A percentile compares a stretch with the other conserved stretches of the same genome.
Evolutionary conservation across 2,888 invertebrate genomes (phyloP).

Genomic region (Tetragonula carbonaria): DNA sequence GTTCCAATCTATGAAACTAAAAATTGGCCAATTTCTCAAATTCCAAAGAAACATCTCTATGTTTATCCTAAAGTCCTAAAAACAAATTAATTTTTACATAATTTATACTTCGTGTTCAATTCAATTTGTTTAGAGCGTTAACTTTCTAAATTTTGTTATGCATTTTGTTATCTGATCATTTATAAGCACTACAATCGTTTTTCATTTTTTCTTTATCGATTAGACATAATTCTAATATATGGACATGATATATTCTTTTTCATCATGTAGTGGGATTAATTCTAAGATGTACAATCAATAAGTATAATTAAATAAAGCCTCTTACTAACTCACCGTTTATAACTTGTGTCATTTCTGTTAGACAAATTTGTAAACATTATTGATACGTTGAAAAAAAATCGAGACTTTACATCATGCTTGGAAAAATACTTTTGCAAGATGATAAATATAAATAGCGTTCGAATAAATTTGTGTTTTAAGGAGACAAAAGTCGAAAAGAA

Average conservation of each 20-base stretch:
- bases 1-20: slow-evolving; percentile 85
- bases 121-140: background rate
- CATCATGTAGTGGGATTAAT: background rate
- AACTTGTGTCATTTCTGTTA: background rate
- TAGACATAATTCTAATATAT: background rate
- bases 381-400: too few species aligned
- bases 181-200: too few species aligned
- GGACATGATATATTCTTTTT: background rate
- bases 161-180: background rate
- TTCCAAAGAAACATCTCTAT: slow-evolving; percentile 77
- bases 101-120: background rate
- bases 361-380: background rate
- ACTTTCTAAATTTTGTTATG: background rate
- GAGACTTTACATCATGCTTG: too few species aligned
- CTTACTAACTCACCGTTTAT: background rate
- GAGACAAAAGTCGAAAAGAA: too few species aligned
- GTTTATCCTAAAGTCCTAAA: background rate
- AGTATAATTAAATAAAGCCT: background rate
- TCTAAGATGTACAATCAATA: background rate
- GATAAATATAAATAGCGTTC: too few species aligned
- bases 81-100: background rate
- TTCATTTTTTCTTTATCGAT: background rate
- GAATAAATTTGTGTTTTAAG: too few species aligned
- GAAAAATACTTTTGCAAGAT: too few species aligned
- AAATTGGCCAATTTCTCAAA: slow-evolving; percentile 86